Base-by-base conservation (phyloP, 2,888 invertebrate species). In the Harpalus rubripes region DNA sequence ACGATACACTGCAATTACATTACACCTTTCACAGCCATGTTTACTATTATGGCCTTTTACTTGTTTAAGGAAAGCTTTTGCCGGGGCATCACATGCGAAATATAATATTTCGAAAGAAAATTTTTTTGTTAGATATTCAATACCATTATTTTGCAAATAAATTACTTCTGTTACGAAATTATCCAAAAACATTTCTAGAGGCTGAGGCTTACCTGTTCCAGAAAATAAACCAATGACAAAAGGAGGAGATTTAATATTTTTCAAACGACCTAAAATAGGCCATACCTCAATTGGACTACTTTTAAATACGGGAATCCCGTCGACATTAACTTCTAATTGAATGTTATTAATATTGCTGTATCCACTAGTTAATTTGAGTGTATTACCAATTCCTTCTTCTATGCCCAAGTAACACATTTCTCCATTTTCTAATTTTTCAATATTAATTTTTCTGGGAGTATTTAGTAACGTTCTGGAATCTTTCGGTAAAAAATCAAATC, bases 51-150 rank as follows among this genome's bases (percentile, higher is more conserved):
- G 32, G 32, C 32, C 32, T 32, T 32, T 32, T 32, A 32, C 32
- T 32, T 4, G 32, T 32, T 32, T 32, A 32, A 32, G 5, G 32
- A 32, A 76, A 6, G 76, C 52, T 44, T 56, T 18, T 26, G 76
- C 56, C 56, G 76, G 76, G 8, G 76, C 76, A 76, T 52, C 76
- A 76, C 56, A 52, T n/a, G 56, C 26, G 10, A 52, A 76, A 18
- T 22, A 76, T 18, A 56, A 56, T 58, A 76, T 26, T 15, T 18
- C 39, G 32, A 32, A 32, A 32, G 32, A 32, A 32, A 4, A 4
- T 32, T 32, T 32, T 32, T 32, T 32, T 32, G 32, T 32, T 32
- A 32, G 5, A 76, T 26, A 76, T 56, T 56, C 58, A 76, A 76
- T 56, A 22, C 56, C 44, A 44, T 12, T 76, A 22, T 3, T 15